Conservation (phyloP, 2,797 vertebrate genomes). For the Synanceia verrucosa region DNA sequence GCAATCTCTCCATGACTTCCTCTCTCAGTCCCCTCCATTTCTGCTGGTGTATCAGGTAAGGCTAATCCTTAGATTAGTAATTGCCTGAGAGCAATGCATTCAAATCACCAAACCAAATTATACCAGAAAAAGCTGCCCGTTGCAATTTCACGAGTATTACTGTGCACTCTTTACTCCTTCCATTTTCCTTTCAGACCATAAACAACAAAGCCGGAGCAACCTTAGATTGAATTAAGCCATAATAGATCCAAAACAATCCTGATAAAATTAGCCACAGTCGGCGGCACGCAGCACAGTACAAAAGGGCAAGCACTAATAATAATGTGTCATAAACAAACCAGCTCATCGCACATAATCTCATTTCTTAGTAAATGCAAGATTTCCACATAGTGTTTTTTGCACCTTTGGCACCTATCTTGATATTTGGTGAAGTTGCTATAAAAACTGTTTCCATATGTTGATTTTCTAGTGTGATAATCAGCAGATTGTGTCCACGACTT, state of each 20-base stretch:
- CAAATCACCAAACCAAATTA: constrained; percentile 78
- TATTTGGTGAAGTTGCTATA: neutral
- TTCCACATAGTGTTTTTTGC: constrained; percentile 29
- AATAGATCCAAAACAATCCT: constrained; percentile 76
- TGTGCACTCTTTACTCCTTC: constrained; percentile 47
- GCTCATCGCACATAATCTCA: constrained; percentile 43
- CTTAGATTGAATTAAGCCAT: constrained; percentile 69
- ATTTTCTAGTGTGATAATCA: neutral
- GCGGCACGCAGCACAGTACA: constrained; percentile 35
- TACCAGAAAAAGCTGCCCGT: constrained; percentile 73
- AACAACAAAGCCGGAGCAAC: constrained; percentile 66
- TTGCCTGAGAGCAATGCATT: constrained; percentile 77
- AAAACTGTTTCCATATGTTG: neutral
- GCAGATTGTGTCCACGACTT: neutral
- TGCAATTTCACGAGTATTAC: constrained; percentile 74
- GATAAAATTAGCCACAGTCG: constrained; percentile 73
- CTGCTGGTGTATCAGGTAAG: constrained; percentile 68
- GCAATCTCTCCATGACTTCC: constrained; percentile 31
- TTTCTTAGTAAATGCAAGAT: constrained; percentile 45
- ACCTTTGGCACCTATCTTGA: neutral
- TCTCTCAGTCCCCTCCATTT: constrained; percentile 31
- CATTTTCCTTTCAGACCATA: constrained; percentile 57
- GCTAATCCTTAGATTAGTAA: constrained; percentile 78
- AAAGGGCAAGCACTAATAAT: constrained; percentile 58
- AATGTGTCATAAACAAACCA: constrained; percentile 65